These are phyloP conservation scores for Panthera tigris DNA, from an alignment of 2,113 vertebrate genomes.

Conservation along the genomic window DNA sequence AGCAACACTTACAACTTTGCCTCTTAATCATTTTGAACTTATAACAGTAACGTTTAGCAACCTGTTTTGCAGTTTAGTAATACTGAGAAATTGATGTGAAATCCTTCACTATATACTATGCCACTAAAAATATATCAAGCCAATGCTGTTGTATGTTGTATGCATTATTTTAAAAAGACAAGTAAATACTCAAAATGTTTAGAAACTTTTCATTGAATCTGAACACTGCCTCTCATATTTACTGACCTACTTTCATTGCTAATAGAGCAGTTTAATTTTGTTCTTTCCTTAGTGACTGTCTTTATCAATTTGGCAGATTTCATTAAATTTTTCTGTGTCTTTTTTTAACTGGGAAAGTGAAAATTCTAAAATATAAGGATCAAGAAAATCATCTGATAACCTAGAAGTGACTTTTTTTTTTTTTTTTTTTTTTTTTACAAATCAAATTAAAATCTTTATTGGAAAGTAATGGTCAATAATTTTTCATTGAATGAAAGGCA, in stretches of 20 bases:
- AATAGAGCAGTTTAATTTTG: not conserved
- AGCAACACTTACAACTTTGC: conserved; percentile 36
- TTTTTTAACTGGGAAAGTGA: conserved; percentile 1
- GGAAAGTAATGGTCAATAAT: not conserved
- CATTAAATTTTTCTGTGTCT: not conserved
- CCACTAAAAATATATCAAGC: not conserved
- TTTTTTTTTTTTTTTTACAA: not conserved
- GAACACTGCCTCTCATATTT: not conserved
- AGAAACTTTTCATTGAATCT: conserved; percentile 69
- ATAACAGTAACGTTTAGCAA: not conserved
- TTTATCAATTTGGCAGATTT: not conserved
- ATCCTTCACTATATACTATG: not conserved
- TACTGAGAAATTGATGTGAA: not conserved
- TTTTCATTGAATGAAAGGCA: not conserved
- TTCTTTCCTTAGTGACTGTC: not conserved
- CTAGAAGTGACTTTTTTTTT: fast-evolving
- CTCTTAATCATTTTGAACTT: conserved; percentile 49
- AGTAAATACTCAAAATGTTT: conserved; percentile 23
- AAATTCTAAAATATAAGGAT: not conserved
- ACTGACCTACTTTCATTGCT: conserved; percentile 29
- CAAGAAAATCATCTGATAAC: not conserved
- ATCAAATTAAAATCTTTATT: conserved; percentile 52
- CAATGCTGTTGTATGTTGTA: not conserved
- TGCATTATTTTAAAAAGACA: not conserved
- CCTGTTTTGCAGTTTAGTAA: conserved; percentile 25